A percentile compares a stretch with the other conserved stretches of the same genome.
These are phyloP conservation scores for Tridacna gigas DNA, from an alignment of 2,888 invertebrate species.

Conservation along the genomic window DNA sequence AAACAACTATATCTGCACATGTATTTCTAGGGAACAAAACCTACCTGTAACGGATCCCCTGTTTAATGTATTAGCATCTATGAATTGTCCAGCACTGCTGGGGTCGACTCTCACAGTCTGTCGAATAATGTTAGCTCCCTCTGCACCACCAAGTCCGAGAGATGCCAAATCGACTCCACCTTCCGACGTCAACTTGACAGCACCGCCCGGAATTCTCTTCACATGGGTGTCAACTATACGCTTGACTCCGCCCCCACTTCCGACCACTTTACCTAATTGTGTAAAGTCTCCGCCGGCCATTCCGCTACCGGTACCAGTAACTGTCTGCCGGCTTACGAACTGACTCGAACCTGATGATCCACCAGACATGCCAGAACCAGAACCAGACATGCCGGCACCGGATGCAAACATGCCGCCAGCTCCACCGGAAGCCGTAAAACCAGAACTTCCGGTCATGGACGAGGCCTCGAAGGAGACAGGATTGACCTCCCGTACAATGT, in stretches of 20 bases:
- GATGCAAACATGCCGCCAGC: neutral
- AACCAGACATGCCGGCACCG: neutral
- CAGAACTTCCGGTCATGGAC: slow-evolving; percentile 8
- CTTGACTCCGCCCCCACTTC: slow-evolving; percentile 57
- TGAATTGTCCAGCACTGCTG: slow-evolving; percentile 25
- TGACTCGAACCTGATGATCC: slow-evolving; percentile 20
- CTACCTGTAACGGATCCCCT: slow-evolving; percentile 10
- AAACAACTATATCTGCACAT: no score
- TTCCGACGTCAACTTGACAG: slow-evolving; percentile 43
- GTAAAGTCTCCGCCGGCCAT: slow-evolving; percentile 58
- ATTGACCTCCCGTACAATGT: slow-evolving; percentile 53
- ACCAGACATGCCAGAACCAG: neutral
- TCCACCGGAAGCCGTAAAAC: slow-evolving; percentile 21
- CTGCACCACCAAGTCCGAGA: slow-evolving; percentile 57
- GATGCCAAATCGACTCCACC: slow-evolving; percentile 59
- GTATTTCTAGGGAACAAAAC: no score
- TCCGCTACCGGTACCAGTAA: slow-evolving; percentile 28
- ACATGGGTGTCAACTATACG: slow-evolving; percentile 60
- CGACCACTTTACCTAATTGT: slow-evolving; percentile 55
- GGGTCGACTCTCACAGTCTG: slow-evolving; percentile 45
- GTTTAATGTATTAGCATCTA: slow-evolving; percentile 18
- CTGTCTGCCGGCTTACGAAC: slow-evolving; percentile 22
- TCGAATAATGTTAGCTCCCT: slow-evolving; percentile 57
- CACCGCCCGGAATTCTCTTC: slow-evolving; percentile 55
- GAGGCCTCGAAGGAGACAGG: slow-evolving; percentile 46